phyloP scores from a whole-genome alignment of 1,140 invertebrate genomes.

The Andrena cerasifolii region DNA sequence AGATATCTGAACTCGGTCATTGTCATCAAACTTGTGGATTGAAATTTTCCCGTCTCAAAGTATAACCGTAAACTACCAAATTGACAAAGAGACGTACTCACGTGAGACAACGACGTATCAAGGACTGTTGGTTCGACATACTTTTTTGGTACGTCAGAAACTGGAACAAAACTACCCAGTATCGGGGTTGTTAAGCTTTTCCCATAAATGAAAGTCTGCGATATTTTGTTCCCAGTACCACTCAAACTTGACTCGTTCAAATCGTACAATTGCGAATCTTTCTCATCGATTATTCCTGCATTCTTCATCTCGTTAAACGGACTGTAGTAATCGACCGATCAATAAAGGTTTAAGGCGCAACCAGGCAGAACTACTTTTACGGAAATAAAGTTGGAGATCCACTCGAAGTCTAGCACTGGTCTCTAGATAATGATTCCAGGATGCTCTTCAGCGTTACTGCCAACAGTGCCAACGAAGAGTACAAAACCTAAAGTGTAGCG shows the following conservation, averaged over 20 bases:
- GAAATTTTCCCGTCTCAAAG: background rate
- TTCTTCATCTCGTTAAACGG: slow-evolving; percentile 6
- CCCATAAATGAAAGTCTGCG: slow-evolving; percentile 13
- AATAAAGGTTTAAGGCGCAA: slow-evolving; percentile 20
- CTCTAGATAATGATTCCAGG: slow-evolving; percentile 35
- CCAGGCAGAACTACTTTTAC: slow-evolving; percentile 24
- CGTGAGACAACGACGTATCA: slow-evolving; percentile 70
- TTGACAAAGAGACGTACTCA: slow-evolving; percentile 50
- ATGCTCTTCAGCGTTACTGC: slow-evolving; percentile 18
- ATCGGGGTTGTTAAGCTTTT: slow-evolving; percentile 55
- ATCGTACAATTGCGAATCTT: background rate
- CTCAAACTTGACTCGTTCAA: background rate
- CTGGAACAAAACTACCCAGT: slow-evolving; percentile 55
- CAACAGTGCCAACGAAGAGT: slow-evolving; percentile 8
- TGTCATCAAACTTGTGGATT: background rate
- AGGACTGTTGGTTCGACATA: slow-evolving; percentile 50
- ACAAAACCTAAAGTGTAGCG: background rate
- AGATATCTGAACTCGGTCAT: background rate
- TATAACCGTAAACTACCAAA: background rate
- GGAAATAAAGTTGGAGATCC: slow-evolving; percentile 4
- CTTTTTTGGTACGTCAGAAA: slow-evolving; percentile 53
- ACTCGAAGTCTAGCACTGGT: slow-evolving; percentile 13
- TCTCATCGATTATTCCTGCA: background rate
- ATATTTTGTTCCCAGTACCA: background rate
- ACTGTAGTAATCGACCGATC: background rate